Conservation (phyloP, 2,797 vertebrate genomes). For the Lophotriccus pileatus region DNA sequence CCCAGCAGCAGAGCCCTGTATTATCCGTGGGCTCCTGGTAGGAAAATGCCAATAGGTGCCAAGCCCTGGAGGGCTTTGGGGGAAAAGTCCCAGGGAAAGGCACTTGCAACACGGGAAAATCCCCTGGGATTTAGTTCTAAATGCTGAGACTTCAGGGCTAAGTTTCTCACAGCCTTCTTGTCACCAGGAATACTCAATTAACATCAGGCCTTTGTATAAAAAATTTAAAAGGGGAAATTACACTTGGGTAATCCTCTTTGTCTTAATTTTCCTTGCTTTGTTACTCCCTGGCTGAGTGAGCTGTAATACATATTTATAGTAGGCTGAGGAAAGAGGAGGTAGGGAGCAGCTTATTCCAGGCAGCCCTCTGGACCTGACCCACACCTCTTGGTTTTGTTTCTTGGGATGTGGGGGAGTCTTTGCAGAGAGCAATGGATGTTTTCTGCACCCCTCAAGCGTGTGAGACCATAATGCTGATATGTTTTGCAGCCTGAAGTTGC, state of each 20-base stretch:
- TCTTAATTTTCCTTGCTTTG: slow-evolving; percentile 66
- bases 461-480: background rate
- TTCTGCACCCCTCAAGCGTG: fast-evolving
- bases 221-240: slow-evolving; percentile 48
- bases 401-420: background rate
- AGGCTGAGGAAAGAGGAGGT: slow-evolving; percentile 14
- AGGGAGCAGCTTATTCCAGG: background rate
- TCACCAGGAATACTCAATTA: slow-evolving; percentile 29
- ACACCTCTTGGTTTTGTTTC: background rate
- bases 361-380: background rate
- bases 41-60: background rate
- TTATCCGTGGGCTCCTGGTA: background rate
- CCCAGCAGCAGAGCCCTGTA: background rate
- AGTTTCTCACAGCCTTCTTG: slow-evolving; percentile 14
- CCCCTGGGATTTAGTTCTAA: background rate
- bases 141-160: background rate
- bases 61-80: background rate
- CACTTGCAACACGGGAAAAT: background rate
- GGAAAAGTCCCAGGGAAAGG: background rate
- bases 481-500: background rate
- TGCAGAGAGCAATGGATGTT: background rate
- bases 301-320: background rate
- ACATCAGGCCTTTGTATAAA: slow-evolving; percentile 41
- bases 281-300: background rate
- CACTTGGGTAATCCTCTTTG: slow-evolving; percentile 53